phyloP scores from a whole-genome alignment of 2,888 invertebrate species.

The Aelia acuminata region DNA sequence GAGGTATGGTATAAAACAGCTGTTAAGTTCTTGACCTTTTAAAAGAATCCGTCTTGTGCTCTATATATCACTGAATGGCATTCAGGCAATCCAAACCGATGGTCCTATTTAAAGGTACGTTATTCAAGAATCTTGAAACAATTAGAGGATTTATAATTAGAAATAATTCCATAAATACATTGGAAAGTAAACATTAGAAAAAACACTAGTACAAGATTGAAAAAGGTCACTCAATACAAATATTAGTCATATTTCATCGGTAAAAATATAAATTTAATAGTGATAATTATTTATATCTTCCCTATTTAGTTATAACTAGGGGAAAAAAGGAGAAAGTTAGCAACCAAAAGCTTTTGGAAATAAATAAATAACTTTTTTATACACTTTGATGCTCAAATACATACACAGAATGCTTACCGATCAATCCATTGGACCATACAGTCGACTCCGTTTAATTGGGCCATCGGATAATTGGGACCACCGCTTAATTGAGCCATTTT shows the following conservation, averaged over 20 bases:
- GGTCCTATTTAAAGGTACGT: slow-evolving; percentile 1
- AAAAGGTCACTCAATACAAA: neutral
- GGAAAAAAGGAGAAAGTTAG: too few relatives aligned
- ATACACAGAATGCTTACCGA: too few relatives aligned
- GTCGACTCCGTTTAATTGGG: too few relatives aligned
- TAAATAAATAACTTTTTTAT: too few relatives aligned
- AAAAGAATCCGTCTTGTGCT: slow-evolving; percentile 37
- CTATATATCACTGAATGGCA: slow-evolving; percentile 53
- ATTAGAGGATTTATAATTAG: neutral
- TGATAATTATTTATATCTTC: neutral
- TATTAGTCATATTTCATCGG: neutral
- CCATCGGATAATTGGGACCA: too few relatives aligned
- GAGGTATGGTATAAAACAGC: neutral
- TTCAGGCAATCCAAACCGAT: neutral
- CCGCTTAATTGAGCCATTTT: too few relatives aligned
- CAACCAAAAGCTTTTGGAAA: too few relatives aligned
- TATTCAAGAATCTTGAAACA: neutral
- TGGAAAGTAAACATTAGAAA: too few relatives aligned
- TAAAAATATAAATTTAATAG: neutral
- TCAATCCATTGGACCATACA: too few relatives aligned
- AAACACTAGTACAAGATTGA: neutral
- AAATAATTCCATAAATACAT: neutral
- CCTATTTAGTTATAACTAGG: too few relatives aligned
- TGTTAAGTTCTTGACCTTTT: slow-evolving; percentile 55
- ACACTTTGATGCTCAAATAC: too few relatives aligned